A percentile compares a stretch with the other conserved stretches of the same genome.
Conservation (phyloP, 2,797 vertebrate genomes). For the Gephyroberyx darwinii region DNA sequence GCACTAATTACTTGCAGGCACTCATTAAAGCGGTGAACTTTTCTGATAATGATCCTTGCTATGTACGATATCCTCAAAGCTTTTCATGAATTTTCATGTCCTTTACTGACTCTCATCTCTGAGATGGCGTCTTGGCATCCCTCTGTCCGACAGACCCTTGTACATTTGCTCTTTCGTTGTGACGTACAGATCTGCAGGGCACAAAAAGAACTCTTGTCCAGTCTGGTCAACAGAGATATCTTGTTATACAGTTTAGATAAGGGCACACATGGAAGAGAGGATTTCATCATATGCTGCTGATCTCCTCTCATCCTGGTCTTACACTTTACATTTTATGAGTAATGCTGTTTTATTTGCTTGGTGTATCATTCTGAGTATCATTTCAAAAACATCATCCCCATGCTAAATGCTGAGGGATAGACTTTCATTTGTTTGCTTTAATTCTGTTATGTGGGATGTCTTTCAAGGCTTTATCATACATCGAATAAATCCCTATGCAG, state of each 20-base stretch:
- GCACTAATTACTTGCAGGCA: too few species aligned
- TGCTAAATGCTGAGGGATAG: background rate
- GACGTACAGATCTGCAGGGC: constrained; percentile 48
- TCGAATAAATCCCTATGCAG: background rate
- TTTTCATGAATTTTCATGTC: constrained; percentile 59
- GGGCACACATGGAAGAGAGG: background rate
- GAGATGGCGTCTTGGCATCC: constrained; percentile 14
- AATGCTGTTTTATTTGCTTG: background rate
- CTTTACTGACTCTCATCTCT: background rate
- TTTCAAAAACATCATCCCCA: background rate
- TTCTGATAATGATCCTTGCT: constrained; percentile 7
- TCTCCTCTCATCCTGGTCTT: constrained; percentile 2
- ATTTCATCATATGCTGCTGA: constrained; percentile 3
- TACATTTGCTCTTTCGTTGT: constrained; percentile 19
- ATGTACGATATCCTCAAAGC: constrained; percentile 10
- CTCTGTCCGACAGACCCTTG: constrained; percentile 15
- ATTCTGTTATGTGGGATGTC: background rate
- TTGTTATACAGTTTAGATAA: constrained; percentile 44
- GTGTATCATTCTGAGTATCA: background rate
- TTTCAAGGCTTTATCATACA: background rate
- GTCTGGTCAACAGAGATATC: background rate
- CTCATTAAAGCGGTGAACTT: background rate
- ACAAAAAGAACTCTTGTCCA: constrained; percentile 61
- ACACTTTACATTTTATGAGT: background rate
- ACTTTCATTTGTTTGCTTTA: background rate